Evolutionary conservation across 30 jellyfish, hydroid and myxozoan species (phyloP), one percentile per base, ranked within the genome.

Genomic region (Pseudorhiza aurosa): DNA sequence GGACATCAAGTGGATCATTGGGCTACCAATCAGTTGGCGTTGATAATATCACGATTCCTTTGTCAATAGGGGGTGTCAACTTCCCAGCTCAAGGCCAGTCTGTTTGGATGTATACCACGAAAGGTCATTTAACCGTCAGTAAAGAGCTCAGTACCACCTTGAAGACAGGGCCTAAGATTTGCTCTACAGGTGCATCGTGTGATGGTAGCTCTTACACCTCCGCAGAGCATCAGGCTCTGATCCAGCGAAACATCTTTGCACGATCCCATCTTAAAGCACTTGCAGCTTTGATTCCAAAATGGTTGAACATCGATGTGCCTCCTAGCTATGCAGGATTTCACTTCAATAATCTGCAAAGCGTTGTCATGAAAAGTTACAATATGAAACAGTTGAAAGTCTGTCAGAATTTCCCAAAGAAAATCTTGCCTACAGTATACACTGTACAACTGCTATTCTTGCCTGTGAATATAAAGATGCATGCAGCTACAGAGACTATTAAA

Each of bases 1-100:
- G 96, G 96, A 25, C 46, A 8, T 21, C 56, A 6, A 15, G 50
- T 28, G 96, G 96, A 8, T 32, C 91, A 1, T 26, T 21, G 2
- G 96, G 96, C 8, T 86, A 86, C 67, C 88, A 67, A 77, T 64
- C 91, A 8, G 82, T 86, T 24, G 15, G 26, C 17, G 73, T 29
- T 22, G 91, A 76, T 11, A 26, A 53, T 12, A 18, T 45, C 17
- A 51, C 42, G 56, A 17, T 75, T 24, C 96, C 96, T 3, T 25
- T 86, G 27, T 86, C 96, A 2, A 47, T 86, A 12, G 96, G 59
- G 3, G 96, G 96, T 18, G 65, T 86, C 5, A 27, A 28, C 6
- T 57, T 86, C 18, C 96, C 90, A 0, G 72, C 18, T 1, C 73
- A 56, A 8, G 91, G 83, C 8, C 19, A 42, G 15, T 31, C 72